These are phyloP conservation scores for Rhorus exstirpatorius DNA, from an alignment of 2,888 invertebrate genomes.

Conservation along the genomic window DNA sequence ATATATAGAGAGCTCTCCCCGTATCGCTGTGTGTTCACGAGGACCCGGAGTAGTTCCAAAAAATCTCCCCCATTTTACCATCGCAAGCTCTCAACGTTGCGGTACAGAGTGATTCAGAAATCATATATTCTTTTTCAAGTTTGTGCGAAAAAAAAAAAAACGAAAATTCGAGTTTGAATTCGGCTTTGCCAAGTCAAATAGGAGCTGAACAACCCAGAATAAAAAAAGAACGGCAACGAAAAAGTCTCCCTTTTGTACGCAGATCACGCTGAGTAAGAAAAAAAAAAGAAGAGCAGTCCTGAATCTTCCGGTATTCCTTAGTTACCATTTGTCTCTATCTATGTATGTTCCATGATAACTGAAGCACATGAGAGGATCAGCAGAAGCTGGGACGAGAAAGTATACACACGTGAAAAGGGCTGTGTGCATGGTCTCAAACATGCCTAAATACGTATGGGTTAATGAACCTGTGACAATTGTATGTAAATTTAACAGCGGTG, in stretches of 20 bases:
- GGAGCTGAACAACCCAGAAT: too few species aligned
- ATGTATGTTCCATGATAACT: neutral
- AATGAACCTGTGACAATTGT: conserved; percentile 75
- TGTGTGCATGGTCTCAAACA: conserved; percentile 43
- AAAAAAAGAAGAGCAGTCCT: too few species aligned
- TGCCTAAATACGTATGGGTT: conserved; percentile 74
- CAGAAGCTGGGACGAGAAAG: neutral
- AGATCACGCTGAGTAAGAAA: too few species aligned
- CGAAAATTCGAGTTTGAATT: neutral
- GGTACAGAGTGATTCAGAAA: conserved; percentile 2
- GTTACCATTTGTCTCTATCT: too few species aligned
- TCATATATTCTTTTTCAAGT: neutral
- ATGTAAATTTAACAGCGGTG: conserved; percentile 75
- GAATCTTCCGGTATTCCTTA: too few species aligned
- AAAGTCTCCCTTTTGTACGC: too few species aligned
- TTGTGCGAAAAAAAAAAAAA: neutral
- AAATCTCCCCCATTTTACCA: neutral
- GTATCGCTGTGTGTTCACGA: conserved; percentile 6
- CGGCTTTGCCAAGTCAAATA: neutral
- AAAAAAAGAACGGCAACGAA: too few species aligned
- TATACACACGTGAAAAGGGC: neutral
- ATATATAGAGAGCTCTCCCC: conserved; percentile 26
- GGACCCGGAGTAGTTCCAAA: conserved; percentile 19
- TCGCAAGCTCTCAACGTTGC: neutral
- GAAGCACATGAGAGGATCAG: neutral